These are phyloP conservation scores for Ostrea edulis DNA, from an alignment of 1,140 invertebrate genomes.

Conservation along the genomic window DNA sequence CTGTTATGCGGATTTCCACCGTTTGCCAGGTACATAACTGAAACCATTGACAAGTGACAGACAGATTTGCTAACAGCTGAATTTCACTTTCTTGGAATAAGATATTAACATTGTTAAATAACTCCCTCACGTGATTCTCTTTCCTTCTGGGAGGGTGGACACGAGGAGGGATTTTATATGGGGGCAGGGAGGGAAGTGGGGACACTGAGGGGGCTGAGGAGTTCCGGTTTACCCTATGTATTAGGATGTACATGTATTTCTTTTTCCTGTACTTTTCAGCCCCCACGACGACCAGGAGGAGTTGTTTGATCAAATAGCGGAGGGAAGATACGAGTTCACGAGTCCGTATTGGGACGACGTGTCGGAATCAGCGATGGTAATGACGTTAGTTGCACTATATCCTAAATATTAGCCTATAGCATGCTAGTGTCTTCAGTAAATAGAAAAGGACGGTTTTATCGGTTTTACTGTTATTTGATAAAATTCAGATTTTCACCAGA, in stretches of 20 bases:
- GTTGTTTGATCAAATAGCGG: slow-evolving; percentile 95
- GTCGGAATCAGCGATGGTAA: slow-evolving; percentile 83
- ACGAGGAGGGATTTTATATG: too few relatives aligned
- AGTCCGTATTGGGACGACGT: slow-evolving; percentile 95
- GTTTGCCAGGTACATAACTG: slow-evolving; percentile 73
- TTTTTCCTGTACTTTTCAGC: slow-evolving; percentile 61
- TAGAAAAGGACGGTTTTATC: too few relatives aligned
- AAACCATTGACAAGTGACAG: too few relatives aligned
- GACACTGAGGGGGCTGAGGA: too few relatives aligned
- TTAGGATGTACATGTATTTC: neutral
- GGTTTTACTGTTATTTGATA: too few relatives aligned
- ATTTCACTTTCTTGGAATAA: too few relatives aligned
- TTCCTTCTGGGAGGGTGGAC: too few relatives aligned
- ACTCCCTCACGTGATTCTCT: too few relatives aligned
- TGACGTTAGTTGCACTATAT: neutral
- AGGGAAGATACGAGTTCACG: slow-evolving; percentile 94
- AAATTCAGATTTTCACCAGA: too few relatives aligned
- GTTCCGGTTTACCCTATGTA: neutral
- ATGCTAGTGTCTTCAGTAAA: neutral
- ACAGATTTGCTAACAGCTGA: too few relatives aligned
- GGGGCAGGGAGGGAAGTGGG: too few relatives aligned
- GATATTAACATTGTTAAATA: too few relatives aligned
- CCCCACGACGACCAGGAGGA: slow-evolving; percentile 87
- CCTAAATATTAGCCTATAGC: neutral
- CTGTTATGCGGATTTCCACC: slow-evolving; percentile 98